phyloP scores from a whole-genome alignment of 1,140 invertebrate genomes.

The Lerema accius region DNA sequence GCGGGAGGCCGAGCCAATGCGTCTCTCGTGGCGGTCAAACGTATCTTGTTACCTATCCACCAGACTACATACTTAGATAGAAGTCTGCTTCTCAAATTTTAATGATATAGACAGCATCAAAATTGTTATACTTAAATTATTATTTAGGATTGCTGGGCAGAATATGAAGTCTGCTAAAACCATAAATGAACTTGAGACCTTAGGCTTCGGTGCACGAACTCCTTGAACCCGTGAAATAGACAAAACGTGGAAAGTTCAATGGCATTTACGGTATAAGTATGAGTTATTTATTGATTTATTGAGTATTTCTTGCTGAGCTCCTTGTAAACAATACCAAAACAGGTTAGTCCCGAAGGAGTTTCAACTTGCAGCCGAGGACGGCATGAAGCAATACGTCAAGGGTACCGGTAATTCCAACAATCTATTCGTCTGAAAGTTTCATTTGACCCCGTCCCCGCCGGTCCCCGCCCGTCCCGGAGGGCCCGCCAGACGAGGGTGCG shows the following conservation, averaged over 20 bases:
- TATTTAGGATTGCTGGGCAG: too few species aligned
- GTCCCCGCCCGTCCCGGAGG: constrained; percentile 38
- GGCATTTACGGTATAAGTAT: too few species aligned
- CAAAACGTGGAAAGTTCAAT: too few species aligned
- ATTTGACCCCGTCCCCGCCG: constrained; percentile 59
- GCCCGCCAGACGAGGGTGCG: constrained; percentile 43
- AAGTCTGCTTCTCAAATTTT: constrained; percentile 3
- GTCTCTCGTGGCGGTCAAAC: constrained; percentile 23
- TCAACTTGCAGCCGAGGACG: constrained; percentile 35
- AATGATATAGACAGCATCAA: neutral
- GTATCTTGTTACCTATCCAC: constrained; percentile 21
- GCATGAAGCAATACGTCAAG: constrained; percentile 41
- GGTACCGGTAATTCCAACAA: constrained; percentile 48
- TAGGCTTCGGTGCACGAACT: too few species aligned
- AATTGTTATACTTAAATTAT: too few species aligned
- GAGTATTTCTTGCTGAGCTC: neutral
- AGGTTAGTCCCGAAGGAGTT: constrained; percentile 36
- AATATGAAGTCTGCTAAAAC: too few species aligned
- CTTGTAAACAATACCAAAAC: constrained; percentile 26
- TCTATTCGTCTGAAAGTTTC: constrained; percentile 65
- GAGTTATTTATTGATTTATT: too few species aligned
- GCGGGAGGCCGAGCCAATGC: constrained; percentile 24
- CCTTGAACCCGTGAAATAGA: too few species aligned
- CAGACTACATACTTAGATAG: constrained; percentile 15
- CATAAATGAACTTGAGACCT: too few species aligned